phyloP scores from a whole-genome alignment of 2,888 invertebrate species.

The Dicranocentrus wangi region DNA sequence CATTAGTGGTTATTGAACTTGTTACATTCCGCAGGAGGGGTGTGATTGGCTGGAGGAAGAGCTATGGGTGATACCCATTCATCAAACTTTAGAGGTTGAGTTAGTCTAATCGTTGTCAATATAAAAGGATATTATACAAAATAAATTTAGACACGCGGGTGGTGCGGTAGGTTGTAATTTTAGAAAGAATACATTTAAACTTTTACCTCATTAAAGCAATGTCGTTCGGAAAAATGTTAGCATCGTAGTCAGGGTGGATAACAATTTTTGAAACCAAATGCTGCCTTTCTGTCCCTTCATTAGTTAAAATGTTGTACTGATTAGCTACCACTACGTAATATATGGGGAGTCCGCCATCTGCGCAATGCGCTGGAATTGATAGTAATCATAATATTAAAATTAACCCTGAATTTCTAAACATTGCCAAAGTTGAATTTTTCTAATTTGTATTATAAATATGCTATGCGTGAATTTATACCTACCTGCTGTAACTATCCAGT shows the following conservation, averaged over 20 bases:
- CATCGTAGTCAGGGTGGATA: conserved; percentile 45
- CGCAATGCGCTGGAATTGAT: conserved; percentile 45
- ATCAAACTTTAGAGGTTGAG: conserved; percentile 62
- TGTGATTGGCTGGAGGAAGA: conserved; percentile 65
- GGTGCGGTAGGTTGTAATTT: no score
- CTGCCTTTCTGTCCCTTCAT: conserved; percentile 37
- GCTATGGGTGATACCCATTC: conserved; percentile 72
- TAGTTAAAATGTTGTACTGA: conserved; percentile 32
- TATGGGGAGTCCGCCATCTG: conserved; percentile 12
- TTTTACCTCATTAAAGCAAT: conserved; percentile 75
- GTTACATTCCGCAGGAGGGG: conserved; percentile 25
- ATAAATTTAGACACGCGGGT: no score
- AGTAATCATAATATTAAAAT: neutral
- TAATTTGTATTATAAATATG: neutral
- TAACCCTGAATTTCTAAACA: neutral
- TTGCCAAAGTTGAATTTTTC: no score
- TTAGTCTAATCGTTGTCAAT: no score
- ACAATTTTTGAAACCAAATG: conserved; percentile 17
- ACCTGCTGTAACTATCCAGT: conserved; percentile 50
- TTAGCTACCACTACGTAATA: conserved; percentile 43
- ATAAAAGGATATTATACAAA: no score
- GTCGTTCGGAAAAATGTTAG: conserved; percentile 74
- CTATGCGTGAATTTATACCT: neutral
- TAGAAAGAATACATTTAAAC: no score
- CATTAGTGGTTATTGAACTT: no score